phyloP scores from a whole-genome alignment of 1,140 invertebrate genomes.

The Fopius arisanus region DNA sequence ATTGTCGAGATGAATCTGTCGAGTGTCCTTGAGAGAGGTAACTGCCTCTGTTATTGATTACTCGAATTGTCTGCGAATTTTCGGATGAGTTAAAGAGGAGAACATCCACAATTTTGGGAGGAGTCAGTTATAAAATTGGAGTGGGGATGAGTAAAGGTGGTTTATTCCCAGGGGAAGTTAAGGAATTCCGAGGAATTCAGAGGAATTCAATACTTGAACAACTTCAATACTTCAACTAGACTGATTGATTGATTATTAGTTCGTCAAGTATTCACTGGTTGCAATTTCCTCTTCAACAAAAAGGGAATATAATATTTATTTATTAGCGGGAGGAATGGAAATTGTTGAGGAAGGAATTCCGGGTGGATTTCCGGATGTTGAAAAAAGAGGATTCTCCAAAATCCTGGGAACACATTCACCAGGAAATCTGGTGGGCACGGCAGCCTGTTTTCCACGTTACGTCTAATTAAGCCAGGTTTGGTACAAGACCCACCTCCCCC shows the following conservation, averaged over 20 bases:
- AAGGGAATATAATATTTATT: no score
- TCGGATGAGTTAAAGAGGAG: background rate
- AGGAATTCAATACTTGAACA: no score
- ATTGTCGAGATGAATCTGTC: background rate
- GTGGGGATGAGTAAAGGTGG: no score
- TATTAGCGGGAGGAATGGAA: no score
- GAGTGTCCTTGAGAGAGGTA: background rate
- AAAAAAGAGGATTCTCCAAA: background rate
- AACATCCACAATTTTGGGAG: background rate
- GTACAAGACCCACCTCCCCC: background rate
- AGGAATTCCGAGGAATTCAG: no score
- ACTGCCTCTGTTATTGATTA: background rate
- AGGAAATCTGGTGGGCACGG: background rate
- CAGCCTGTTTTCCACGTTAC: conserved; percentile 29
- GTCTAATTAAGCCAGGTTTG: conserved; percentile 33
- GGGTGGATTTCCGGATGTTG: background rate
- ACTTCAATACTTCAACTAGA: no score
- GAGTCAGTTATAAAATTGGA: background rate
- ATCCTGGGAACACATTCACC: background rate
- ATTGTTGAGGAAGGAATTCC: no score
- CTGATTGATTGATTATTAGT: no score
- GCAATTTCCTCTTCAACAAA: no score
- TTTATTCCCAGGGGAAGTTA: no score
- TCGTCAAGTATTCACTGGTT: no score
- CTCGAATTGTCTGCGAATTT: background rate